Base-by-base conservation (phyloP, 1,140 invertebrate species). In the Aphelinus atriplicis region DNA sequence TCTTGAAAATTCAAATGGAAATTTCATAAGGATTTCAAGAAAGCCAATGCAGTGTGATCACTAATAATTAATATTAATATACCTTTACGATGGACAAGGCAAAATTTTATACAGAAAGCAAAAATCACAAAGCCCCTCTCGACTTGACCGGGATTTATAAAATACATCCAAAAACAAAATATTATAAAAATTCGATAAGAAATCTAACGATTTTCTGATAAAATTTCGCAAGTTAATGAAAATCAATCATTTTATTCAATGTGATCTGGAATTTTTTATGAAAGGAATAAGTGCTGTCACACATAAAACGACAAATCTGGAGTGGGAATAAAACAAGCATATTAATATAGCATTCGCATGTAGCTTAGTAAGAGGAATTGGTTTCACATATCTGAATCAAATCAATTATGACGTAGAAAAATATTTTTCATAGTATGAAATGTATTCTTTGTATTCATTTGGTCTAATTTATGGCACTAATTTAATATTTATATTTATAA, bases 71-170 rank as follows among this genome's bases (percentile, higher is more conserved):
- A 74, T 68, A 60, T 63, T n/a, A 63, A 26, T 7, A 43, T 48
- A 70, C 43, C 43, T 53, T 45, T 1, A 7, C 47, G 10, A 26
- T 65, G 50, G 42, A 1, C 57, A 65, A 50, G 43, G 62, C 53
- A 64, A 72, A 57, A 26, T 57, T 66, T 73, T 73, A 46, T 73
- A 73, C 71, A 73, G 51, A 66, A 66, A 73, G 71, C 71, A 10
- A 57, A 63, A 72, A 51, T 65, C 67, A 71, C 71, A 62, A 79
- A 79, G 76, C 73, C 78, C 77, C 78, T 75, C 78, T 75, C 47
- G 60, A 45, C 64, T 75, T 46, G 45, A 26, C 26, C 26, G 26
- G 0, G 26, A 26, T 26, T 26, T 26, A 26, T 26, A 26, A 26
- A 26, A 26, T 26, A 26, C 26, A 26, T 26, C 26, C 26, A 26